phyloP scores from a whole-genome alignment of 2,113 vertebrate species.

The Mixornis gularis region DNA sequence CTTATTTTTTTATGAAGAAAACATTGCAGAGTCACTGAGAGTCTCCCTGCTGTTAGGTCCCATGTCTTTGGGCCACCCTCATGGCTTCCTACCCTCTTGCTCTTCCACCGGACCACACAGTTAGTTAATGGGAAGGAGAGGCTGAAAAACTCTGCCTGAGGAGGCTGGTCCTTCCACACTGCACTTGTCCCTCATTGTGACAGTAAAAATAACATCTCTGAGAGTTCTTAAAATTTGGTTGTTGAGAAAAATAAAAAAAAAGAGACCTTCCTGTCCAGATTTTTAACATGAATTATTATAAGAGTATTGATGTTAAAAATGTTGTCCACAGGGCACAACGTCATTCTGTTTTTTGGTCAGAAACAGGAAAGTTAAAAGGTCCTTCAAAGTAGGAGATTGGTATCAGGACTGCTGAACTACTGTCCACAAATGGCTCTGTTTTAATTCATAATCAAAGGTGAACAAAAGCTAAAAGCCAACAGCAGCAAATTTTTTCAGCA shows the following conservation, averaged over 20 bases:
- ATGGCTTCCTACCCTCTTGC: not conserved
- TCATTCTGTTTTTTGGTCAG: not conserved
- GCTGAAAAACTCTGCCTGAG: not conserved
- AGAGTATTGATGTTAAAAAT: not conserved
- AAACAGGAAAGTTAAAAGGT: not conserved
- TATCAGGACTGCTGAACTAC: not conserved
- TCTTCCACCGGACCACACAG: not conserved
- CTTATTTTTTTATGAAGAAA: not conserved
- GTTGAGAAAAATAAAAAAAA: not conserved
- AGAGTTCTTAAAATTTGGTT: not conserved
- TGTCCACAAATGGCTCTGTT: not conserved
- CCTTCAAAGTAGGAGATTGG: not conserved
- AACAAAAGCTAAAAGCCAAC: not conserved
- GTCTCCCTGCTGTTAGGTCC: not conserved
- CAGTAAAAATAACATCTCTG: not conserved
- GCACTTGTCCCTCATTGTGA: fast-evolving
- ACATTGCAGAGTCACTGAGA: not conserved
- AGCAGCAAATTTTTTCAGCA: not conserved
- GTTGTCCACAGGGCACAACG: not conserved
- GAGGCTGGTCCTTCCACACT: not conserved
- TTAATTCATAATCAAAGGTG: not conserved
- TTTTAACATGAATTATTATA: not conserved
- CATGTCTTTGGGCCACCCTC: not conserved
- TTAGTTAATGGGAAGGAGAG: not conserved
- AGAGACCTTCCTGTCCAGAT: not conserved